Conservation (phyloP, 1,140 invertebrate species). For the Lasioglossum baleicum region DNA sequence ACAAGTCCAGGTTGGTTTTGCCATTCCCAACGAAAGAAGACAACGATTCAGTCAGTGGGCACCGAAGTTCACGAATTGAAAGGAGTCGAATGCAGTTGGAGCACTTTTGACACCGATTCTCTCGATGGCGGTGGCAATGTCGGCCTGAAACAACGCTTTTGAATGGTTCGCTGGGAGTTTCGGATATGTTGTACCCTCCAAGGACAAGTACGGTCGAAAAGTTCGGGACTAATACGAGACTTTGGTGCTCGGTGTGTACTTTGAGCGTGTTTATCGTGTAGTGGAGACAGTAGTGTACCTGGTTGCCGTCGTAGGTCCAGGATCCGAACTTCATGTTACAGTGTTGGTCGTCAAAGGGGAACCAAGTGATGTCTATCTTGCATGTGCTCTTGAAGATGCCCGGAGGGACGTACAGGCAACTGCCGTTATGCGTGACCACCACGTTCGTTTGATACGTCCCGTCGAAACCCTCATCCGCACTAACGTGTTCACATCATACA, state of each 20-base stretch:
- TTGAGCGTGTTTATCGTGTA: constrained; percentile 68
- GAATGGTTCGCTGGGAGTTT: neutral
- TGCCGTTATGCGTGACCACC: constrained; percentile 96
- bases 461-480: constrained; percentile 99
- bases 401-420: constrained; percentile 97
- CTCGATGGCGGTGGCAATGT: neutral
- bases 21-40: neutral
- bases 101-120: neutral
- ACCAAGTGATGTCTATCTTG: constrained; percentile 99
- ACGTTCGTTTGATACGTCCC: constrained; percentile 98
- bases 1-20: too few species aligned
- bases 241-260: constrained; percentile 58
- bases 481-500: constrained; percentile 80
- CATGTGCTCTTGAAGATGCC: constrained; percentile 99
- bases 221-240: constrained; percentile 20
- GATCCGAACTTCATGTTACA: constrained; percentile 98
- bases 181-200: neutral
- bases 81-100: neutral
- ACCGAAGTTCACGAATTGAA: neutral
- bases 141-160: neutral
- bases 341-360: constrained; percentile 98
- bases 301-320: constrained; percentile 96
- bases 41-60: neutral
- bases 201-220: constrained; percentile 6
- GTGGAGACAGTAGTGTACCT: constrained; percentile 84